Base-by-base conservation (phyloP, 2,113 vertebrate genomes). In the Galbula dea region DNA sequence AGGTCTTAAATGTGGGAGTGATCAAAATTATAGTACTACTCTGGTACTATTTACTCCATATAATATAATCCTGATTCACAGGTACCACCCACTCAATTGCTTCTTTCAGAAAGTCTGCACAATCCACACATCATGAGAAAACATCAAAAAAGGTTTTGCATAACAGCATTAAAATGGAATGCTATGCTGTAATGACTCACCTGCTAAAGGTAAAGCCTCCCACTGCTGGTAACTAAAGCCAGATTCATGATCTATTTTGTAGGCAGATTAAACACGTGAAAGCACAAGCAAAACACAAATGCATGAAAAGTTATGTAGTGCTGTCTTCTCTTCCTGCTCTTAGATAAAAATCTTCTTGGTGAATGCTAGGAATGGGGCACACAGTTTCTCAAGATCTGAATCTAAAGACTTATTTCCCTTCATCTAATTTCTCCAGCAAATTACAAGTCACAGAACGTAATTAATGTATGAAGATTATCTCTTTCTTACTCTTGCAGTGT, bases 91-190 rank as follows among this genome's bases (percentile, higher is more conserved):
- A 92, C 41, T 82, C 94, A 91, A 96, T 85, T 90, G 39, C 55
- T 94, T 96, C 89, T 95, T 97, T 93, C 86, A 92, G 90, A 93
- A 97, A 92, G 75, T 83, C 79, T 81, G 43, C 77, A 67, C 51
- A 63, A 91, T 89, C 58, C 41, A 93, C 85, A 85, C 22, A 74
- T 79, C 55, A 88, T 58, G 71, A 62, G 69, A 86, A 93, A 95
- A 88, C 69, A 81, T 87, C 30, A 89, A 95, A 93, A 94, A 80
- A 51, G 29, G 15, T 49, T 88, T 59, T 63, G 39, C 43, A 34
- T 66, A 89, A 73, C 90, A 88, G 81, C 86, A 90, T 66, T 80
- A 69, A 91, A 96, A 78, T 61, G 59, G 65, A 95, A 96, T 83
- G 61, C 16, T 71, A 37, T 79, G 52, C 84, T 95, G 52, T 68